Conservation (phyloP, 2,797 vertebrate species). For the Hemitrygon akajei region DNA sequence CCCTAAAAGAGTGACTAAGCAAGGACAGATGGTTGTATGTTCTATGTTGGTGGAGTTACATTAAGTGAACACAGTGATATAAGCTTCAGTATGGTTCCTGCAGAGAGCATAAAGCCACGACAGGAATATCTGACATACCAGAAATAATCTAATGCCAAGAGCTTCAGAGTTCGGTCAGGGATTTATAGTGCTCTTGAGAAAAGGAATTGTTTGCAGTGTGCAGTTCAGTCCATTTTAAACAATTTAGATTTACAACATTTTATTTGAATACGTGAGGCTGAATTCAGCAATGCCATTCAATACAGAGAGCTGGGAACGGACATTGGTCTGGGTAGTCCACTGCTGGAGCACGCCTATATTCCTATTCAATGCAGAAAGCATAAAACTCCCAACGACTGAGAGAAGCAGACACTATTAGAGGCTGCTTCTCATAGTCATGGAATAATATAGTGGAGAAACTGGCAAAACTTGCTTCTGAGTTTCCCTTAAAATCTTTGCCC, state of each 20-base stretch:
- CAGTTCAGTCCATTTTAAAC: background rate
- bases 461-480: no score
- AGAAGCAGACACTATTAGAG: no score
- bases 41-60: background rate
- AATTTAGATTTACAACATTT: background rate
- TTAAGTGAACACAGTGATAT: background rate
- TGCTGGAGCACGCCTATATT: background rate
- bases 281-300: background rate
- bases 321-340: no score
- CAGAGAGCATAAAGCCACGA: no score
- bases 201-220: background rate
- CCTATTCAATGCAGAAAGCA: no score
- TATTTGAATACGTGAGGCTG: background rate
- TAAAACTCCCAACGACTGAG: no score
- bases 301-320: no score
- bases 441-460: no score
- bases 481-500: no score
- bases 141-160: background rate
- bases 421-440: no score
- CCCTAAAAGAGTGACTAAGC: background rate
- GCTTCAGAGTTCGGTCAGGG: background rate
- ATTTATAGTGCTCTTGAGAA: background rate
- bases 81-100: background rate
- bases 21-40: background rate
- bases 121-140: background rate